These are phyloP conservation scores for Ceratina japonica DNA, from an alignment of 1,140 invertebrate genomes.

Conservation along the genomic window DNA sequence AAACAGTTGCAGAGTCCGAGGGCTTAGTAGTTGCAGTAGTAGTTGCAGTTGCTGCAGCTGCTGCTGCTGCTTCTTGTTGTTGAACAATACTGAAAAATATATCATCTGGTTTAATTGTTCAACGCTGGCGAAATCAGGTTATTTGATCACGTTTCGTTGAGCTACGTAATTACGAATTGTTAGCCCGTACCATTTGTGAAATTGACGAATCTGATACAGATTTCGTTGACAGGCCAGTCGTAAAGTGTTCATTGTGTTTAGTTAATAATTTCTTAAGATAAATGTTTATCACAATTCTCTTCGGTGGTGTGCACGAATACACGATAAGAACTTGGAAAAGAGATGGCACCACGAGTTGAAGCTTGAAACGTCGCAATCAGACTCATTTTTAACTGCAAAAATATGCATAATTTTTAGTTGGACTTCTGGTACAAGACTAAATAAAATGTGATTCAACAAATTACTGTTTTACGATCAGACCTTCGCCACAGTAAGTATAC, in stretches of 20 bases:
- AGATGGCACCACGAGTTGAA: too few relatives aligned
- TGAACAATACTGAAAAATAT: slow-evolving; percentile 53
- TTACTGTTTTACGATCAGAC: too few relatives aligned
- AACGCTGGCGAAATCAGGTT: slow-evolving; percentile 60
- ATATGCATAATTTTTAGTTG: too few relatives aligned
- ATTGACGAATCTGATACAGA: slow-evolving; percentile 66
- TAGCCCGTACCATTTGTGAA: slow-evolving; percentile 72
- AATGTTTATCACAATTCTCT: not conserved
- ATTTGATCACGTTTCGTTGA: slow-evolving; percentile 43
- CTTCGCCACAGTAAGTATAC: too few relatives aligned
- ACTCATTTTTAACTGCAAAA: too few relatives aligned
- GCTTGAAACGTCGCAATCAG: too few relatives aligned
- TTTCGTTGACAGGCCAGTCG: slow-evolving; percentile 64
- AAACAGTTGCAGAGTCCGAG: slow-evolving; percentile 82
- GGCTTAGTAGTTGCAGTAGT: slow-evolving; percentile 75
- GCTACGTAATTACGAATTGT: not conserved
- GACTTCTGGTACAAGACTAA: too few relatives aligned
- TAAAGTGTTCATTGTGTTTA: slow-evolving; percentile 70
- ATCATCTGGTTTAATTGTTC: not conserved
- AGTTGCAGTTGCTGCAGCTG: too few relatives aligned
- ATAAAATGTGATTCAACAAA: too few relatives aligned
- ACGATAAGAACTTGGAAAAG: too few relatives aligned
- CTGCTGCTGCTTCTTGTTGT: slow-evolving; percentile 70
- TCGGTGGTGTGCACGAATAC: too few relatives aligned
- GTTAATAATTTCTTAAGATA: not conserved